Base-by-base conservation (phyloP, 1,140 invertebrate genomes). In the Bombus balteatus region DNA sequence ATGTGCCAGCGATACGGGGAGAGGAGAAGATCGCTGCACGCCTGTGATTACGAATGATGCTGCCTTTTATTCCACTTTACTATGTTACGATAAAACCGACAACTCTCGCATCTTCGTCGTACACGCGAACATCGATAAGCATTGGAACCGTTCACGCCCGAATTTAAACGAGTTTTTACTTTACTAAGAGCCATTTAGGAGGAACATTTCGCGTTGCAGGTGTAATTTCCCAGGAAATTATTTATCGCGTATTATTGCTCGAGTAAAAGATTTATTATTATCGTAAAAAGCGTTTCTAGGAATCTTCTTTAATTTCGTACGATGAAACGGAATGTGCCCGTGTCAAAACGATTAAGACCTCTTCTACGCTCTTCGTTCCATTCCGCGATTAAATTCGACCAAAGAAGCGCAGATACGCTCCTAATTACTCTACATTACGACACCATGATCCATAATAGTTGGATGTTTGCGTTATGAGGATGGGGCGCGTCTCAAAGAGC, bases 31-130 rank as follows among this genome's bases (percentile, higher is more conserved):
- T 78, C 25, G 76, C 37, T 13, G 47, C 62, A 78, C n/a, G 76
- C 76, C 66, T 85, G 77, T 85, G 32, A 80, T 80, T 80, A 85
- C 75, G 66, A 85, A 85, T 79, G 83, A 72, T 25, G 53, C 6
- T 62, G 53, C 53, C 9, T 39, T 80, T 80, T 80, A 53, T 72
- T 59, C 68, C 65, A 43, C n/a, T 59, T 72, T 43, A 71, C 75
- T 71, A n/a, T 25, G 39, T 84, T 22, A 8, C 47, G 47, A 62
- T 76, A 66, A 71, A 72, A 71, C 53, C 37, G 66, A 59, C 43
- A 25, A 25, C 28, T 83, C 32, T 68, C 34, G 32, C 71, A 37
- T 66, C 22, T 32, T 66, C 65, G 28, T 47, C 34, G 18, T 43
- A 57, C 75, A 72, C 66, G 75, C 53, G 82, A 84, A n/a, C 13